Percentiles rank a stretch among this genome's conserved stretches.
Evolutionary conservation across 2,113 vertebrate genomes (phyloP).

Genomic region (Ammodytes dubius): DNA sequence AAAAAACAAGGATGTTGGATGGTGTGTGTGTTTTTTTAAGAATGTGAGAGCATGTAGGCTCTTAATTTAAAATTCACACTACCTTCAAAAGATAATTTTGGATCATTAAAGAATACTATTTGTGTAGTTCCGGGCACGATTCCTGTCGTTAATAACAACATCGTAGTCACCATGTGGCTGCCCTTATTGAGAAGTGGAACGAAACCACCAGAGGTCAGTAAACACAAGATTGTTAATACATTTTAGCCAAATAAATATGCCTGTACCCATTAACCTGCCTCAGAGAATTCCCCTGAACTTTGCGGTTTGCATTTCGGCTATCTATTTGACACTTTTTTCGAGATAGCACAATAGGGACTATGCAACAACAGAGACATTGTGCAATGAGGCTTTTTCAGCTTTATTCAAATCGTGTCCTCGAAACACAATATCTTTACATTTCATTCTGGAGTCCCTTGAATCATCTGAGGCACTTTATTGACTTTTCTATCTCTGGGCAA

Average conservation of each 20-base stretch:
- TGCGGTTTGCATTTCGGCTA: background rate
- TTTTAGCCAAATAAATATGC: too few species aligned
- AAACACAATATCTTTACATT: background rate
- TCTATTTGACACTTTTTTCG: background rate
- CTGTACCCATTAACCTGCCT: background rate
- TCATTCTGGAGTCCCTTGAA: background rate
- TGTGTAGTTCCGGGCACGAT: background rate
- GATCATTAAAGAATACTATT: slow-evolving; percentile 3
- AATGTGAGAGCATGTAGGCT: background rate
- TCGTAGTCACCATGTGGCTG: background rate
- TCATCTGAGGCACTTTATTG: background rate
- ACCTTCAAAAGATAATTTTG: background rate
- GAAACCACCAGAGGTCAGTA: background rate
- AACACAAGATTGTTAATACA: background rate
- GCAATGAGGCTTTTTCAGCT: background rate
- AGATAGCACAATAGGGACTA: background rate
- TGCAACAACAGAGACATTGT: background rate
- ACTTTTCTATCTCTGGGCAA: background rate
- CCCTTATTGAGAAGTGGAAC: background rate
- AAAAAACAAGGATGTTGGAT: background rate
- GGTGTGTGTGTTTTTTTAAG: background rate
- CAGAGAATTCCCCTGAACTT: background rate
- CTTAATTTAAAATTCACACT: slow-evolving; percentile 23
- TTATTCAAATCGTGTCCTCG: background rate
- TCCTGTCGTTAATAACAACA: background rate